Conservation (phyloP, 2,797 vertebrate species). For the Phoeniculus purpureus region DNA sequence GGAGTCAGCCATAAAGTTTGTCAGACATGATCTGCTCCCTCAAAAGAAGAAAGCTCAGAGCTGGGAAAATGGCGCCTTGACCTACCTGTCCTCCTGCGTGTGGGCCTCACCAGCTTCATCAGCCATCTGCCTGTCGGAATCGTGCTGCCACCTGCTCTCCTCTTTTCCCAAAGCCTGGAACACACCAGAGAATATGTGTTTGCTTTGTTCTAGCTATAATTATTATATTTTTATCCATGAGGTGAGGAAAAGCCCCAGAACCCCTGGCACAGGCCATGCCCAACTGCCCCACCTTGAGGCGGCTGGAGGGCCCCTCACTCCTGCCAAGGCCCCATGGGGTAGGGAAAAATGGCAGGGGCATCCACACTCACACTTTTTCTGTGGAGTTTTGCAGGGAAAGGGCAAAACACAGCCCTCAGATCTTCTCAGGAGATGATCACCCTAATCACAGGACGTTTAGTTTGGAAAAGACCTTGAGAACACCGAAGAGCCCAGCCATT, state of each 20-base stretch:
- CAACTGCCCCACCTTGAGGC: rapidly evolving
- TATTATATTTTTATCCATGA: background rate
- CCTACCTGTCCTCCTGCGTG: rapidly evolving
- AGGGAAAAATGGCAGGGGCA: background rate
- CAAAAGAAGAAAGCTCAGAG: background rate
- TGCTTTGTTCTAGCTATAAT: background rate
- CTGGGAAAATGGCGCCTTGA: rapidly evolving
- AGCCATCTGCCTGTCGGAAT: rapidly evolving
- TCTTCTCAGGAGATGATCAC: background rate
- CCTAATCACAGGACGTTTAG: no score
- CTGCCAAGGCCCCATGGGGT: rapidly evolving
- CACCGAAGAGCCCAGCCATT: no score
- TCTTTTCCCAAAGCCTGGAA: background rate
- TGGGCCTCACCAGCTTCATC: background rate
- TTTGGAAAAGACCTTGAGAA: no score
- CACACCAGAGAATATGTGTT: rapidly evolving
- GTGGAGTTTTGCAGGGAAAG: background rate
- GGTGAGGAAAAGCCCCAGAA: background rate
- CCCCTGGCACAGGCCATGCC: rapidly evolving
- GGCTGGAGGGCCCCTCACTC: rapidly evolving
- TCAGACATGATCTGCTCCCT: background rate
- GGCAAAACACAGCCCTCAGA: background rate
- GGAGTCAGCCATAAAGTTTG: background rate
- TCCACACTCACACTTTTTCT: background rate
- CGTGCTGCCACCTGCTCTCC: rapidly evolving